Base-by-base conservation (phyloP, 1,140 invertebrate species). In the Diachasma alloeum region DNA sequence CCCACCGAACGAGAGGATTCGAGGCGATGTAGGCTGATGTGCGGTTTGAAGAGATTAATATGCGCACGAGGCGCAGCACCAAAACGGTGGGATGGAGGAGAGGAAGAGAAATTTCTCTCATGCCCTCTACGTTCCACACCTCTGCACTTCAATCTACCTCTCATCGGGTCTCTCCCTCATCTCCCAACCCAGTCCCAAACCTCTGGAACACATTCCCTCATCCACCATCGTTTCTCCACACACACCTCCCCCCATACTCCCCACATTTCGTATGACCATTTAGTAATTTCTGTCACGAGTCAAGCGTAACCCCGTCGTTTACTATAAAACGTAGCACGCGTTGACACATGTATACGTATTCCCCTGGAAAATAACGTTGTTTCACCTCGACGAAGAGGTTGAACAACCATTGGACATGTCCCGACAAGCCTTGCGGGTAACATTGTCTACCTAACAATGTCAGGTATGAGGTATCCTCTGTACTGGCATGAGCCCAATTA, bases 221-320 rank as follows among this genome's bases (percentile, higher is more conserved):
- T 69, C 72, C 63, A 48, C 78, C 56, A 76, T 3, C 70, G 13
- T 72, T 77, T 82, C 72, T 82, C 76, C 75, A 72, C 75, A 72
- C 31, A 31, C 31, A 31, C 13, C 39, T 2, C 78, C 76, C 79
- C 75, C 80, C 76, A 74, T 53, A 42, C 78, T 76, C 79, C 74
- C 74, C 56, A 9, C 72, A 66, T 70, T 24, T 69, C 78, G 80
- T 78, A 75, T 79, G 76, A 82, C 80, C 83, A 82, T 84, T 87
- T 87, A 85, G 83, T 82, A 85, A 89, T 89, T 89, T 89, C 88
- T 88, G 88, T 89, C 88, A 89, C 88, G 88, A 89, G 86, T 85
- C 85, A 80, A 80, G 80, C 79, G 83, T 82, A 39, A 24, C 36
- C 73, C 44, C 74, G 44, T 48, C 77, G 72, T 78, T 78, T 68